Evolutionary conservation across 2,797 vertebrate genomes (phyloP), one percentile per base, ranked within the genome.

Genomic region (Hydrocynus forskahlii): DNA sequence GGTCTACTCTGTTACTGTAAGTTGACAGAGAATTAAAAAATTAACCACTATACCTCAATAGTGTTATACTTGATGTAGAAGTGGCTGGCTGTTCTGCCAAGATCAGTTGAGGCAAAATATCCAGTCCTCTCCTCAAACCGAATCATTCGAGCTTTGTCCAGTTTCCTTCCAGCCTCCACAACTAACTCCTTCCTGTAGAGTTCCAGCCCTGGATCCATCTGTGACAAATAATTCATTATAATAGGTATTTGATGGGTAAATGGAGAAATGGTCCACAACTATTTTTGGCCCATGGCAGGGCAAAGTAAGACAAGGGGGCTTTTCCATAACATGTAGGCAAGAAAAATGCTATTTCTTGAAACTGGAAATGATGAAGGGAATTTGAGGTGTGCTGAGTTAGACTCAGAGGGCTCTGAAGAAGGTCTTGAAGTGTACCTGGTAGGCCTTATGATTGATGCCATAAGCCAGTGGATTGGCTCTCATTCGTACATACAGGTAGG

Each of bases 31-130:
- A 7, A 29, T 1, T 1, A 10, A 5, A n/a, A 45, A 17, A 35
- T 35, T 78, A 23, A 29, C 9, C 38, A 54, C 76, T 16, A 80
- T 93, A 98, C 98, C 97, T 99, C 97, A 43, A 99, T 99, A 59
- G 98, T 99, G 90, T 95, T 99, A 89, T 99, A 99, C 89, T 93
- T 97, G 91, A 99, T 99, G 91, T 99, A 99, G 90, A 96, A 99
- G 93, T 99, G 98, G 88, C 98, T 99, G 87, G 98, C 95, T 0
- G 97, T 99, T 91, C 98, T 92, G 87, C 97, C 98, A 86, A 99
- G 90, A 90, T 99, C 98, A 0, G 98, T 99, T 50, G 97, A 98
- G 60, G 95, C 96, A 83, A 97, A 99, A 91, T 98, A 99, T 10
- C 96, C 97, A 0, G 97, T 99, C 75, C 98, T 93, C 82, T 99